These are phyloP conservation scores for Acanthiza pusilla DNA, from an alignment of 2,797 vertebrate species.

Conservation along the genomic window DNA sequence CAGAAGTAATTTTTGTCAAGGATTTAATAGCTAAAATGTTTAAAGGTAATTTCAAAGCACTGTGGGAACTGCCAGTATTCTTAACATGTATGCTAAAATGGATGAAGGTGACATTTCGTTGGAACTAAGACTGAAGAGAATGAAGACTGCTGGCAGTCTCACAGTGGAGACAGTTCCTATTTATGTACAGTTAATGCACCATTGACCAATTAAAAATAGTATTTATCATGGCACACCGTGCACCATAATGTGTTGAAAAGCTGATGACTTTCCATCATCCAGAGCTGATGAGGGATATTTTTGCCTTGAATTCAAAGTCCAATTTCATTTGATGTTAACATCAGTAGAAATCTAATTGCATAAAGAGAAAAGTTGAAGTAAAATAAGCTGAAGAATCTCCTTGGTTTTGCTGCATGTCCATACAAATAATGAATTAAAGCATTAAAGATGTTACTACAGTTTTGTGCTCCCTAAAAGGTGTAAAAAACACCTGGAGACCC, in stretches of 20 bases:
- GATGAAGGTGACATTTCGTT: slow-evolving; percentile 35
- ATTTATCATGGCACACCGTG: fast-evolving
- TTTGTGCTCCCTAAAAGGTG: not conserved
- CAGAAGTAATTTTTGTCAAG: not conserved
- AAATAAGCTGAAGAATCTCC: not conserved
- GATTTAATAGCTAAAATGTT: not conserved
- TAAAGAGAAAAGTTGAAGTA: not conserved
- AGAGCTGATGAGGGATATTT: not conserved
- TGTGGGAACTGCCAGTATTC: not conserved
- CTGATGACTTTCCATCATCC: not conserved
- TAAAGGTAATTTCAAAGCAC: not conserved
- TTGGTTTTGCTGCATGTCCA: not conserved
- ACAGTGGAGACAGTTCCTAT: not conserved
- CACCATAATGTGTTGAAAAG: not conserved
- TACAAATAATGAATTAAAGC: not conserved
- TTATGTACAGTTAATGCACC: not conserved
- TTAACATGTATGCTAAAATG: not conserved
- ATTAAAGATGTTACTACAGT: not conserved
- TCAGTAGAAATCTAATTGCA: not conserved
- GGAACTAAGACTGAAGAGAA: not conserved
- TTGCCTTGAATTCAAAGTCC: not conserved
- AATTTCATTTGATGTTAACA: not conserved
- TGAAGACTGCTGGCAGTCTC: not conserved
- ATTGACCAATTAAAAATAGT: not conserved
- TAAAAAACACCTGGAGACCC: not conserved